Percentiles rank a stretch among this genome's conserved stretches.
These are phyloP conservation scores for Holothuria scabra DNA, from an alignment of 53 echinoderm and acorn worm species.

Conservation along the genomic window DNA sequence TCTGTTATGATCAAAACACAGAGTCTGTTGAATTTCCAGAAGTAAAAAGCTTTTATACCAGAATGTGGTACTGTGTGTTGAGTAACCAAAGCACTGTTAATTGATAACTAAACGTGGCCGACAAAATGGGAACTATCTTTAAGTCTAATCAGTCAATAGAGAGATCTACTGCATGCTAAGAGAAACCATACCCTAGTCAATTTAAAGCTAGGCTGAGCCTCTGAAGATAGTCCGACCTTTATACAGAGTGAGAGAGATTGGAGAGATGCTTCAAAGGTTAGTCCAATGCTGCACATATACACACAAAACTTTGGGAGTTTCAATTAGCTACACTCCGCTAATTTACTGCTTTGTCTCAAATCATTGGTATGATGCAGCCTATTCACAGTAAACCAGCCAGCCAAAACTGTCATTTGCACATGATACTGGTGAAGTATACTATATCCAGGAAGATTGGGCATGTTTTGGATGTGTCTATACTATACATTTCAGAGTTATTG, in stretches of 20 bases:
- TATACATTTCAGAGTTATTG: too few relatives aligned
- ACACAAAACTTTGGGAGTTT: background rate
- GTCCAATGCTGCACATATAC: conserved; percentile 14
- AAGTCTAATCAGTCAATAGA: conserved; percentile 21
- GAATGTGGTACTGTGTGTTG: background rate
- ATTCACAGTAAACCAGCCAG: too few relatives aligned
- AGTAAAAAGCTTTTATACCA: background rate
- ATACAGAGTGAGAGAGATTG: conserved; percentile 29
- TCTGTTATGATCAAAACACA: conserved; percentile 23
- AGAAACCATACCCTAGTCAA: too few relatives aligned
- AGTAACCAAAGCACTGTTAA: conserved; percentile 17
- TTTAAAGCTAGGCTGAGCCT: background rate
- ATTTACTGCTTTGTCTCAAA: conserved; percentile 26
- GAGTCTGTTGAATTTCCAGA: background rate
- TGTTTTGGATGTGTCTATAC: too few relatives aligned
- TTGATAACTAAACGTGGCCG: conserved; percentile 20
- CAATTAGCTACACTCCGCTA: background rate
- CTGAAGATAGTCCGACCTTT: background rate
- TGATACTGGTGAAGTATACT: too few relatives aligned
- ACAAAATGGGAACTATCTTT: background rate
- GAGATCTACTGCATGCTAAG: background rate
- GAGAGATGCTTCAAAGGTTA: conserved; percentile 18
- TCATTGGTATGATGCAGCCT: background rate
- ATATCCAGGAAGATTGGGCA: too few relatives aligned
- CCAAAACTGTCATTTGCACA: too few relatives aligned